Evolutionary conservation across 2,797 vertebrate genomes (phyloP).

Genomic region (Poeciliopsis turneri): DNA sequence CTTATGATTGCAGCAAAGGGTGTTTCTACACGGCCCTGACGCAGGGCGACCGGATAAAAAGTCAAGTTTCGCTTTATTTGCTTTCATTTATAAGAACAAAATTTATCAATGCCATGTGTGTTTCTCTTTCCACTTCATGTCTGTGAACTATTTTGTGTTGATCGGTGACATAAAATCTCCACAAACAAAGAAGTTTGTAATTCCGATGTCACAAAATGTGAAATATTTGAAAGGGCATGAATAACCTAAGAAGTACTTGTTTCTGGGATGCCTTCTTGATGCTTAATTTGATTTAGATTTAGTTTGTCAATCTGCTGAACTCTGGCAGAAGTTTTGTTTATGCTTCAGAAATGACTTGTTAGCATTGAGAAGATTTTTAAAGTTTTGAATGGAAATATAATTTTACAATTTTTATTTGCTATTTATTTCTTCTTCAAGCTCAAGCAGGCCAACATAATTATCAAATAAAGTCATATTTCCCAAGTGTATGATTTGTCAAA

Average conservation of each 20-base stretch:
- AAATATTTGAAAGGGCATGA: not conserved
- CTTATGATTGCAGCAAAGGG: not conserved
- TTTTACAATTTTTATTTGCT: slow-evolving; percentile 14
- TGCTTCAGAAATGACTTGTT: not conserved
- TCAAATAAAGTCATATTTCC: slow-evolving; percentile 1
- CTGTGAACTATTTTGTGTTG: not conserved
- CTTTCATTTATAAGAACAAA: not conserved
- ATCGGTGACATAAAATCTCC: not conserved
- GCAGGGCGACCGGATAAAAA: not conserved
- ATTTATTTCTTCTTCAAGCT: slow-evolving; percentile 3
- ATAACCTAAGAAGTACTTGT: not conserved
- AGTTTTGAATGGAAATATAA: not conserved
- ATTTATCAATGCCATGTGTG: no score
- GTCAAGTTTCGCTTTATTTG: not conserved
- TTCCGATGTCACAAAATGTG: not conserved
- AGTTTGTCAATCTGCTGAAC: not conserved
- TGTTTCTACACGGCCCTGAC: not conserved
- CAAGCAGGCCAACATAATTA: slow-evolving; percentile 17
- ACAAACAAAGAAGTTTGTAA: not conserved
- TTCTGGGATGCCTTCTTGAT: not conserved
- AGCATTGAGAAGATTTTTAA: not conserved
- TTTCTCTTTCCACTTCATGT: no score
- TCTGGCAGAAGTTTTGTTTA: not conserved
- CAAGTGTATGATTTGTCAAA: slow-evolving; percentile 12
- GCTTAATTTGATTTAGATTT: not conserved